phyloP scores from a whole-genome alignment of 2,888 invertebrate species.

The Choreutis nemorana region DNA sequence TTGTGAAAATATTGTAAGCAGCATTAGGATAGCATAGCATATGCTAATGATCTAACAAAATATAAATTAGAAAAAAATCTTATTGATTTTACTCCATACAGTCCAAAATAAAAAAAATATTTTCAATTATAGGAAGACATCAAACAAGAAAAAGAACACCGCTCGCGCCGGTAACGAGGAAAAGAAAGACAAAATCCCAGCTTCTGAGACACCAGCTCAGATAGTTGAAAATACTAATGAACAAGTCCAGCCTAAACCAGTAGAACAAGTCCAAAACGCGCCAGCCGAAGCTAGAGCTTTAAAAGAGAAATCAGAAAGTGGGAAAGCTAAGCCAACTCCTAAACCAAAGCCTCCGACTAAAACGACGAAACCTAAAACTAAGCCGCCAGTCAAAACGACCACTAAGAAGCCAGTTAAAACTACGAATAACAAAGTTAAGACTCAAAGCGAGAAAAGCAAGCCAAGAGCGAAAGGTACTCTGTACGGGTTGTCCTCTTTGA shows the following conservation, averaged over 20 bases:
- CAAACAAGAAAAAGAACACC: constrained; percentile 46
- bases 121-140: constrained; percentile 43
- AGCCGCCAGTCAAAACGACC: constrained; percentile 37
- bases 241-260: constrained; percentile 20
- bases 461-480: constrained; percentile 79
- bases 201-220: constrained; percentile 23
- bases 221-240: constrained; percentile 22
- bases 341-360: constrained; percentile 22
- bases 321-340: constrained; percentile 42
- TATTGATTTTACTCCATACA: too few species aligned
- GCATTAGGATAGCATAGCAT: too few species aligned
- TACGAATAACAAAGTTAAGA: constrained; percentile 44
- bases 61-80: too few species aligned
- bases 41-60: too few species aligned
- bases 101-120: too few species aligned
- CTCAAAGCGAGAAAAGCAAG: constrained; percentile 52
- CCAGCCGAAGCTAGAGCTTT: constrained; percentile 31
- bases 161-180: constrained; percentile 29
- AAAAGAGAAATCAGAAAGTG: constrained; percentile 30
- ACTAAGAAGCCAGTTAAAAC: constrained; percentile 34
- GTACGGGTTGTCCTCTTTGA: constrained; percentile 80
- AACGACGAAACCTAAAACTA: constrained; percentile 20
- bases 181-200: constrained; percentile 21
- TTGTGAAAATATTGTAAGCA: too few species aligned
- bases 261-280: constrained; percentile 15